A percentile compares a stretch with the other conserved stretches of the same genome.
phyloP scores from a whole-genome alignment of 2,888 invertebrate species.

The Pollenia labialis region DNA sequence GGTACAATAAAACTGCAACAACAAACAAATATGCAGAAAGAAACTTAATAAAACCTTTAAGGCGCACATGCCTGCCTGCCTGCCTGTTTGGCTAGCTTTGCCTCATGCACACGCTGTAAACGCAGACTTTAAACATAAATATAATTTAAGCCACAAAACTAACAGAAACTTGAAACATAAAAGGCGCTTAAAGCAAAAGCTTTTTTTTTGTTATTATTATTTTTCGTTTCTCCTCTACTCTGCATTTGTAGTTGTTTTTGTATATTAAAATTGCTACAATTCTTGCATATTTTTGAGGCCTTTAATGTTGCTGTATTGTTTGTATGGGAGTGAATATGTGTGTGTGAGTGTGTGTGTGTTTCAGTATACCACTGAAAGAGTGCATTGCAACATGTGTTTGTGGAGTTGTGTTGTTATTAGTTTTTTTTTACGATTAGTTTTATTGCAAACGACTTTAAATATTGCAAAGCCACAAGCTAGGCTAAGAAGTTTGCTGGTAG shows the following conservation, averaged over 20 bases:
- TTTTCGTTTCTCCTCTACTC: conserved; percentile 1
- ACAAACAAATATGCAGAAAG: conserved; percentile 37
- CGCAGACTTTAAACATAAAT: conserved; percentile 29
- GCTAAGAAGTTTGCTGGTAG: conserved; percentile 69
- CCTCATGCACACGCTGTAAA: conserved; percentile 24
- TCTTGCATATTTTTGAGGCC: conserved; percentile 62
- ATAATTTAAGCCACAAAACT: conserved; percentile 44
- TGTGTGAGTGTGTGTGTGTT: conserved; percentile 18
- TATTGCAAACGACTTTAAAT: conserved; percentile 49
- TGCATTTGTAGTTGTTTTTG: conserved; percentile 17
- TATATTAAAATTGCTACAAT: conserved; percentile 62
- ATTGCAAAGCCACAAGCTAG: conserved; percentile 60
- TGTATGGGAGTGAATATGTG: conserved; percentile 46
- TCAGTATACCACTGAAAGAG: too few species aligned
- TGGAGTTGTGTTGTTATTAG: conserved; percentile 62
- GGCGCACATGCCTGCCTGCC: conserved; percentile 72
- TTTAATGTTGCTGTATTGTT: conserved; percentile 37
- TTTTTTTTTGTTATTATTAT: background rate
- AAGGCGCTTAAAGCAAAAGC: conserved; percentile 74
- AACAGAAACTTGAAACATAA: conserved; percentile 77
- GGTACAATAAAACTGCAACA: conserved; percentile 13
- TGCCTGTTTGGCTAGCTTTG: conserved; percentile 58
- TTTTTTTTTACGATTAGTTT: conserved; percentile 50
- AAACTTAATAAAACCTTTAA: conserved; percentile 67
- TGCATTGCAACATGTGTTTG: conserved; percentile 10